These are phyloP conservation scores for Morinoia aosen DNA, from an alignment of 2,888 invertebrate genomes.

Conservation along the genomic window DNA sequence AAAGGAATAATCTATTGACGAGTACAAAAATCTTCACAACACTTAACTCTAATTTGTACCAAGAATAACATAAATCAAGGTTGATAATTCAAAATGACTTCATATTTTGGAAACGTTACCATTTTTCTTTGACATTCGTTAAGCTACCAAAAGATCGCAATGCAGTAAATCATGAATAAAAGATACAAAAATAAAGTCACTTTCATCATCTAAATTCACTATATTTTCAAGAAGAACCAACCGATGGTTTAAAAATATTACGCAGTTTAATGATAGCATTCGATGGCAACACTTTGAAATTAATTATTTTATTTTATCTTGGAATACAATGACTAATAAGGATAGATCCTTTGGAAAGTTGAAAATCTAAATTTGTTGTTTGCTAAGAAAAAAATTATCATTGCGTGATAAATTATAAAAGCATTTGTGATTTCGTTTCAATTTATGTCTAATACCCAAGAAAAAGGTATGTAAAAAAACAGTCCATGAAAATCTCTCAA, in stretches of 20 bases:
- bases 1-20: not conserved
- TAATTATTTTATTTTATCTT: not conserved
- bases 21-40: not conserved
- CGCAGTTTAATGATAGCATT: not conserved
- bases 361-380: not conserved
- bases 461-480: not conserved
- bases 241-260: not conserved
- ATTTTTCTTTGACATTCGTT: not conserved
- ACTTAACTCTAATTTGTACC: slow-evolving; percentile 3
- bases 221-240: not conserved
- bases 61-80: not conserved
- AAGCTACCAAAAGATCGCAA: not conserved
- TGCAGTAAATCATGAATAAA: not conserved
- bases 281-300: not conserved
- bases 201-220: not conserved
- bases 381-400: not conserved
- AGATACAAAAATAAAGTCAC: not conserved
- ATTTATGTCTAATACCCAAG: not conserved
- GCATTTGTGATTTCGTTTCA: not conserved
- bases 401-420: not conserved
- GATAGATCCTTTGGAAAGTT: not conserved
- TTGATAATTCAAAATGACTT: not conserved
- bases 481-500: not conserved
- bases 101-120: not conserved
- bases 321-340: not conserved